Evolutionary conservation across 2,113 vertebrate genomes (phyloP), one percentile per base, ranked within the genome.

Genomic region (Gila orcuttii): DNA sequence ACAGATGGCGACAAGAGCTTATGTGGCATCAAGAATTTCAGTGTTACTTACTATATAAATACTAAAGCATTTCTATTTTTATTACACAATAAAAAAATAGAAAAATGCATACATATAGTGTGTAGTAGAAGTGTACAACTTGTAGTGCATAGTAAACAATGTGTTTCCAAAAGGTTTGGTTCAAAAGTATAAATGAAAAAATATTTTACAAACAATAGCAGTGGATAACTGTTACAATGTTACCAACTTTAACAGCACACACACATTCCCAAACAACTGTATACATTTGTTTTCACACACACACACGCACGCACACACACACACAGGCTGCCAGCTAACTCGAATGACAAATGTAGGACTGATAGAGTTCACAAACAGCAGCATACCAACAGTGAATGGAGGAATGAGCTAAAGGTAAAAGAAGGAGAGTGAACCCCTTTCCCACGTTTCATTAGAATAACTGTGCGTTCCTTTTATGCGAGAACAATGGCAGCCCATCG

Each of bases 371-470:
- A 42, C 66, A 57, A 57, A 73, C 50, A 39, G 21, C 21, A 71
- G 66, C 81, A 73, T 57, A 31, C 45, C 42, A 39, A 73, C 47
- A 83, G 31, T 83, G 68, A 42, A 47, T 80, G 86, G 86, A 80
- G 64, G 42, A 77, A 78, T 1, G 11, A 23, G 33, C 42, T n/a
- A 47, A 59, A 50, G 62, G 33, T 52, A 39, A 80, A 66, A 76
- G 23, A 45, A 82, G 33, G 6, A 60, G 31, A 87, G 50, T 77
- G 12, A 83, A 77, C 57, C 90, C 85, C 73, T 90, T 92, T 92
- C 88, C 87, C 89, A 90, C 59, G 78, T 81, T 88, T 93, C 89
- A 93, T 94, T 93, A 92, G 84, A 94, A 94, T 94, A 91, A 94
- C 92, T 90, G 90, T 85, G 85, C 78, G 73, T 36, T 60, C 88